Base-by-base conservation (phyloP, 1,140 invertebrate species). In the Macrocentrus cingulum region DNA sequence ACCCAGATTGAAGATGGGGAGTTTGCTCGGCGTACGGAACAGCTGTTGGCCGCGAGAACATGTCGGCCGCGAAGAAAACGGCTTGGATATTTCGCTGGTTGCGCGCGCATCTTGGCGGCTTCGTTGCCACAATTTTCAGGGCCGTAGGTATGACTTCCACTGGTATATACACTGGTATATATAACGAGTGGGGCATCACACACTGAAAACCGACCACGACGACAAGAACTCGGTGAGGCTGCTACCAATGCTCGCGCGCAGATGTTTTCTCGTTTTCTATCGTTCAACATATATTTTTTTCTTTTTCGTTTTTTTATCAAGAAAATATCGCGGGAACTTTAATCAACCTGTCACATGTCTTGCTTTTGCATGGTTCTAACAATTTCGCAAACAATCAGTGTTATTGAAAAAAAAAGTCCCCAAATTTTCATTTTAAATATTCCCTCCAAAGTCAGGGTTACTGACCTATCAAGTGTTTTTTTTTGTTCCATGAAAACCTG, bases 11-110 rank as follows among this genome's bases (percentile, higher is more conserved):
- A 44, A 45, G 57, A 68, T 69, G 74, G 75, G 75, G 75, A 75
- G 75, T 77, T 77, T 62, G 77, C 69, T 77, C 77, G 75, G 66
- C 67, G 68, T 68, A 68, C 63, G 75, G 77, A 80, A 80, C 75
- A 76, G 74, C 76, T 76, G 74, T 75, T 75, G 69, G 72, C 66
- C 64, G 67, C 68, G 67, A 66, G 68, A 76, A 75, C 64, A 77
- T 75, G 72, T 71, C 70, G 66, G 64, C 66, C 70, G 69, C 67
- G 7, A 58, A 32, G 69, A 67, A 67, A 67, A 62, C 68, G 66
- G 72, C 70, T 74, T 66, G 66, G 72, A 67, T 71, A 69, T 72
- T 69, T 66, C 60, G 68, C 67, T 57, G 61, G 49, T 42, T 76
- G 70, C 73, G 75, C 73, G 66, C 72, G 74, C 70, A 53, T 62